A percentile compares a stretch with the other conserved stretches of the same genome.
Conservation (phyloP, 2,888 invertebrate genomes). For the Caenorhabditis sp. region DNA sequence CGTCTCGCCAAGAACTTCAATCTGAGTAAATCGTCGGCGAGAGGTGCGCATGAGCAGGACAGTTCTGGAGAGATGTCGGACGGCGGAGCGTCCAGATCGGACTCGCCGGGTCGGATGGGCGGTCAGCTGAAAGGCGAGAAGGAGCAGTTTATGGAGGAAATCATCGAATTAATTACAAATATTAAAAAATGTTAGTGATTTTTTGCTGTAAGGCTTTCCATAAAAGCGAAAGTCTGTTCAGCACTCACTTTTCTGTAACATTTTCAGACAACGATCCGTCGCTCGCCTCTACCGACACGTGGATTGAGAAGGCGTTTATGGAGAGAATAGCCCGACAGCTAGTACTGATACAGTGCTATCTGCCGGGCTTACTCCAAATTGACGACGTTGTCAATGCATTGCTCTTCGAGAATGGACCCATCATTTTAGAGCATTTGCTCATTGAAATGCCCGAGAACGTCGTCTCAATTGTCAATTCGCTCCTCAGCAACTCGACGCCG, state of each 20-base stretch:
- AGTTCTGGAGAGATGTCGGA: too few relatives aligned
- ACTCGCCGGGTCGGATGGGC: too few relatives aligned
- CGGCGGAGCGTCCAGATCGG: too few relatives aligned
- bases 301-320: slow-evolving; percentile 31
- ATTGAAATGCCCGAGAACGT: slow-evolving; percentile 38
- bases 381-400: slow-evolving; percentile 36
- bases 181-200: slow-evolving; percentile 33
- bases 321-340: slow-evolving; percentile 17
- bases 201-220: not conserved
- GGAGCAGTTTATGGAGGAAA: slow-evolving; percentile 32
- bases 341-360: slow-evolving; percentile 25
- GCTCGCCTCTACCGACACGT: slow-evolving; percentile 8
- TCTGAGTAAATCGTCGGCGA: not conserved
- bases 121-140: slow-evolving; percentile 27
- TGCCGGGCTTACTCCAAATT: slow-evolving; percentile 16
- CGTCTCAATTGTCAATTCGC: slow-evolving; percentile 14
- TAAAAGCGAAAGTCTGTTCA: not conserved
- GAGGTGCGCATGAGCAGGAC: not conserved
- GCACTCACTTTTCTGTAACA: too few relatives aligned
- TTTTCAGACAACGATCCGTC: slow-evolving; percentile 42
- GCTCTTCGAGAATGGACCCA: slow-evolving; percentile 36
- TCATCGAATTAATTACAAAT: slow-evolving; percentile 29
- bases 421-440: slow-evolving; percentile 30
- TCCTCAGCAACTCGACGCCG: slow-evolving; percentile 1
- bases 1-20: not conserved